Evolutionary conservation across 92 coral and sea anemone species (phyloP), one percentile per base, ranked within the genome.

Genomic region (Paramuricea clavata): DNA sequence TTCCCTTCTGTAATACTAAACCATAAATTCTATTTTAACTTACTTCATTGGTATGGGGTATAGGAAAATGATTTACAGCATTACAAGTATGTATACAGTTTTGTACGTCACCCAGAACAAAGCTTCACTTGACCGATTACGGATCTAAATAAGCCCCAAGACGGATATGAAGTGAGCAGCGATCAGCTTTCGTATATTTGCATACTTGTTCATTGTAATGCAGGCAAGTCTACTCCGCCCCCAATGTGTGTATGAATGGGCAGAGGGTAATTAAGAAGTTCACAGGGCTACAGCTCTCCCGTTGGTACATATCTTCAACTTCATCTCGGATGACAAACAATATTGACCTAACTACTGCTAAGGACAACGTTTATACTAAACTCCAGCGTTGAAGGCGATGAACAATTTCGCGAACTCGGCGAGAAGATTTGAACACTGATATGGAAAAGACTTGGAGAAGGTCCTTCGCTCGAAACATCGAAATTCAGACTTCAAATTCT

Each of bases 191-290:
- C 28, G 54, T 0, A 2, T 33, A 76, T 76, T 76, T 76, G 82
- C 82, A 76, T 76, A 49, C 47, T 26, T 52, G 12, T 76, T 49
- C 64, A 54, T 54, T 76, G 68, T 76, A 76, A 76, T 74, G 43
- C 9, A 49, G n/a, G 81, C 56, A 25, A n/a, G 16, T 13, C 44
- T 52, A 12, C 68, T 41, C 35, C 82, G 82, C 82, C 82, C 82
- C 82, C 82, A 49, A 22, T 19, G 43, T 1, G 28, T 16, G 82
- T 36, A 49, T 49, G 44, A 36, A 76, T 28, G 36, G 82, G 25
- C 59, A 6, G 19, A 8, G 13, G 64, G 49, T 76, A 76, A 52
- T 76, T 76, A 76, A 50, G 67, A 76, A 12, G 16, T 54, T 73
- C 1, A 60, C 67, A 27, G 49, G 65, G n/a, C n/a, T n/a, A 9